phyloP scores from a whole-genome alignment of 2,888 invertebrate species.

The Nemotelus nigrinus region DNA sequence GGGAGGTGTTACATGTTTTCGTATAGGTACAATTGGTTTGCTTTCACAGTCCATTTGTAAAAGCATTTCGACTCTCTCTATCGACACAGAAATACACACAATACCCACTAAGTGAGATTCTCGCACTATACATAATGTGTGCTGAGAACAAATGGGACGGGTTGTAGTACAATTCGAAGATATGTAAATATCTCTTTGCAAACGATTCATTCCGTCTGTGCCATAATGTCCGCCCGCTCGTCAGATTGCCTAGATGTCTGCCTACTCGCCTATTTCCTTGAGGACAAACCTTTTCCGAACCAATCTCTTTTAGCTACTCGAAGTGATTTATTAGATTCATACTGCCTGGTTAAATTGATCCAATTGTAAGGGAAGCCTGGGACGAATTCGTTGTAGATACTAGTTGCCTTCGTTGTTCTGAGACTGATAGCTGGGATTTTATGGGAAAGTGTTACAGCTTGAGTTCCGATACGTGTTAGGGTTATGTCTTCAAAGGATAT shows the following conservation, averaged over 20 bases:
- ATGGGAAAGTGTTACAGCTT: no score
- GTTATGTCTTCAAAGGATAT: no score
- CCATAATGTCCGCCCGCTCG: background rate
- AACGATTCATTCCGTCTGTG: conserved; percentile 18
- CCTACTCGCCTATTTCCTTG: conserved; percentile 7
- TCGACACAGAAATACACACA: conserved; percentile 4
- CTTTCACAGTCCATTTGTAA: conserved; percentile 39
- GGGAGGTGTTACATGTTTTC: background rate
- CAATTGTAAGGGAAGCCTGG: conserved; percentile 46
- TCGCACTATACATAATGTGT: conserved; percentile 8
- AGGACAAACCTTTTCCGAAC: conserved; percentile 24
- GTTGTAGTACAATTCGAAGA: conserved; percentile 1
- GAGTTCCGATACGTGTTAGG: no score
- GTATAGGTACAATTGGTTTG: conserved; percentile 16
- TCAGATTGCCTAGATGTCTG: background rate
- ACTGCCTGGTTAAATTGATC: conserved; percentile 50
- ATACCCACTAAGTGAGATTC: background rate
- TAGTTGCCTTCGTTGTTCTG: background rate
- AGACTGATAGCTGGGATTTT: no score
- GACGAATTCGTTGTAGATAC: background rate
- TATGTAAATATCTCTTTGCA: conserved; percentile 39
- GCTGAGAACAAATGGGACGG: conserved; percentile 15
- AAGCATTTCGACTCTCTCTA: background rate
- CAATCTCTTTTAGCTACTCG: conserved; percentile 32
- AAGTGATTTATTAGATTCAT: conserved; percentile 51